phyloP scores from a whole-genome alignment of 2,888 invertebrate species.

The Tenthredo livida region DNA sequence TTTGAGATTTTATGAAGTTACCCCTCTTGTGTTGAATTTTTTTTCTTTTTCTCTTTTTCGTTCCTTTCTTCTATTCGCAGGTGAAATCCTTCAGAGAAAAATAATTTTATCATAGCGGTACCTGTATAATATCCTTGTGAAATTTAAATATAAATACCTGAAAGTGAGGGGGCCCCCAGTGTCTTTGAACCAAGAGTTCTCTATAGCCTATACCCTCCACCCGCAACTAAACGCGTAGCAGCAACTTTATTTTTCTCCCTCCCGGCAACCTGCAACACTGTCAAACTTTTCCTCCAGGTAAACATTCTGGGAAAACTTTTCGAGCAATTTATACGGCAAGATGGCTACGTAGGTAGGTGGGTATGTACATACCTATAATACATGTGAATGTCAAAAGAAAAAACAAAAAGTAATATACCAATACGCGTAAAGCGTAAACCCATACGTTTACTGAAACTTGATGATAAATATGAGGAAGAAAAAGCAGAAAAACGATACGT shows the following conservation, averaged over 20 bases:
- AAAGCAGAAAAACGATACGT: background rate
- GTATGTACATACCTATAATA: too few relatives aligned
- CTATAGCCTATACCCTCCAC: too few relatives aligned
- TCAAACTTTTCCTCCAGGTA: conserved; percentile 17
- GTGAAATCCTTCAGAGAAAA: background rate
- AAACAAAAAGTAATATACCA: conserved; percentile 2
- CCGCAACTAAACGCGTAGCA: conserved; percentile 20
- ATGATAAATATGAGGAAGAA: background rate
- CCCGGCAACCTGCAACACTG: conserved; percentile 4
- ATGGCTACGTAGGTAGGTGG: background rate
- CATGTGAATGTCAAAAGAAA: conserved; percentile 1
- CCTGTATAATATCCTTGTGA: background rate
- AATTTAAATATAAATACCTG: conserved; percentile 25
- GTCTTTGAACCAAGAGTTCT: conserved; percentile 32
- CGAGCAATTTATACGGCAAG: conserved; percentile 32
- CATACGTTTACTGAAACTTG: background rate
- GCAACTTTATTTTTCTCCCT: conserved; percentile 32
- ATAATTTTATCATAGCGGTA: conserved; percentile 11
- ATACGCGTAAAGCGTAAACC: background rate
- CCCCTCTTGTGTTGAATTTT: background rate
- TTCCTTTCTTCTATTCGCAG: background rate
- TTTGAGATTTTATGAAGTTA: too few relatives aligned
- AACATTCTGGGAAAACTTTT: conserved; percentile 32
- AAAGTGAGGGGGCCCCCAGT: background rate
- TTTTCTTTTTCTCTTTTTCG: background rate